Percentiles rank a stretch among this genome's conserved stretches.
phyloP scores from a whole-genome alignment of 2,888 invertebrate species.

The Thecophora atra region DNA sequence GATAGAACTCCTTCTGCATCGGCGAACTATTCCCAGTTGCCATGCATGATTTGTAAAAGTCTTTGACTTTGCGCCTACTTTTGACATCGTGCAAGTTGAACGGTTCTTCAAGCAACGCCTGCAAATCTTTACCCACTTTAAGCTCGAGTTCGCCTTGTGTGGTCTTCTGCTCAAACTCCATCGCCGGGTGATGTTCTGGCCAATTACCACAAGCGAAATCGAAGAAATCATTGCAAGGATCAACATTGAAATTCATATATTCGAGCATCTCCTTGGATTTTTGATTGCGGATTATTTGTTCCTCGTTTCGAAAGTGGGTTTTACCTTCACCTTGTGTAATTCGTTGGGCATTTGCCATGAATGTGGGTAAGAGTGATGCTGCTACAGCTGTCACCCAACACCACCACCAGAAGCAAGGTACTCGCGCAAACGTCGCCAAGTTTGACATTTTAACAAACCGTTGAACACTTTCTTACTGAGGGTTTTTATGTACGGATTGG shows the following conservation, averaged over 20 bases:
- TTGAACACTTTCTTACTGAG: slow-evolving; percentile 36
- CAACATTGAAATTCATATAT: slow-evolving; percentile 55
- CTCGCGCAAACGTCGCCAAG: background rate
- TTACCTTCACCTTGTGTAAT: slow-evolving; percentile 27
- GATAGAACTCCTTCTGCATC: slow-evolving; percentile 49
- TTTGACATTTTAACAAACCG: slow-evolving; percentile 40
- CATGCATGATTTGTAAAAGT: slow-evolving; percentile 56
- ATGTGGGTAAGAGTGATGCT: background rate
- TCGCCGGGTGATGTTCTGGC: slow-evolving; percentile 47
- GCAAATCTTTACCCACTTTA: slow-evolving; percentile 49
- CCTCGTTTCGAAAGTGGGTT: slow-evolving; percentile 31
- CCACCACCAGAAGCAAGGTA: background rate
- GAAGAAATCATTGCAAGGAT: slow-evolving; percentile 61
- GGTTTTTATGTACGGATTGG: background rate
- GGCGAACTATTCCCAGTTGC: slow-evolving; percentile 45
- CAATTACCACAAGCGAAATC: slow-evolving; percentile 62
- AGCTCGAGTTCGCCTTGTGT: slow-evolving; percentile 48
- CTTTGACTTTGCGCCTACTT: slow-evolving; percentile 49
- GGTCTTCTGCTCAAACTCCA: slow-evolving; percentile 43
- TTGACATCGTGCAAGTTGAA: slow-evolving; percentile 42
- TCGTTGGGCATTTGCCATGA: slow-evolving; percentile 6
- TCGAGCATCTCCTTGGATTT: slow-evolving; percentile 44
- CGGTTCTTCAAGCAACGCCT: slow-evolving; percentile 47
- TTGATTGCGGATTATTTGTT: slow-evolving; percentile 23
- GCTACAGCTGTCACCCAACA: background rate